Evolutionary conservation across 2,888 invertebrate species (phyloP).

Genomic region (Diachrysia chrysitis): DNA sequence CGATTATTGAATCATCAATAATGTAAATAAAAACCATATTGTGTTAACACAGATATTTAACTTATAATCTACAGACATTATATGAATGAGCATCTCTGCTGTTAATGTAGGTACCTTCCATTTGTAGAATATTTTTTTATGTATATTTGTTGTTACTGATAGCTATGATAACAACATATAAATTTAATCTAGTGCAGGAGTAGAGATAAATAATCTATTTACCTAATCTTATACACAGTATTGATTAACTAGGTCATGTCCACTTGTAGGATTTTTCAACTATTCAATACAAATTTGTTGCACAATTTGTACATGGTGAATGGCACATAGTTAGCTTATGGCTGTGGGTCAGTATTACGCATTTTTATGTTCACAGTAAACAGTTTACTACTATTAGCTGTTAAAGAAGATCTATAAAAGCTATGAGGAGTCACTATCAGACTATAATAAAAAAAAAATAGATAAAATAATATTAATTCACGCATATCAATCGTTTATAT

Average conservation of each 20-base stretch:
- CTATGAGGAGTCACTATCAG: background rate
- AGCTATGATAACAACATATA: background rate
- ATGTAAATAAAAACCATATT: conserved; percentile 23
- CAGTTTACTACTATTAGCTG: background rate
- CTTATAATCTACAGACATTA: background rate
- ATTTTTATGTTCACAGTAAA: background rate
- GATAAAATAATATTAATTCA: background rate
- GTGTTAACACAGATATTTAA: conserved; percentile 10
- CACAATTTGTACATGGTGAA: background rate
- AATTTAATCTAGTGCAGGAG: background rate
- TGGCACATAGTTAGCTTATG: too few relatives aligned
- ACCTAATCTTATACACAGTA: background rate
- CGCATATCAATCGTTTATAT: background rate
- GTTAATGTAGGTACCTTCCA: background rate
- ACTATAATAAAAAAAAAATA: background rate
- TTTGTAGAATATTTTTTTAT: background rate
- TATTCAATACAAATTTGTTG: background rate
- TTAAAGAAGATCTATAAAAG: background rate
- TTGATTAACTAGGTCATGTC: background rate
- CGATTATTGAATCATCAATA: conserved; percentile 29
- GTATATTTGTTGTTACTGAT: background rate
- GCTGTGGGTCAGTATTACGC: conserved; percentile 4
- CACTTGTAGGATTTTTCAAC: background rate
- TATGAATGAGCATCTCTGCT: background rate
- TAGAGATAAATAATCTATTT: background rate